Evolutionary conservation across 2,113 vertebrate genomes (phyloP), one percentile per base, ranked within the genome.

Genomic region (Orycteropus afer): DNA sequence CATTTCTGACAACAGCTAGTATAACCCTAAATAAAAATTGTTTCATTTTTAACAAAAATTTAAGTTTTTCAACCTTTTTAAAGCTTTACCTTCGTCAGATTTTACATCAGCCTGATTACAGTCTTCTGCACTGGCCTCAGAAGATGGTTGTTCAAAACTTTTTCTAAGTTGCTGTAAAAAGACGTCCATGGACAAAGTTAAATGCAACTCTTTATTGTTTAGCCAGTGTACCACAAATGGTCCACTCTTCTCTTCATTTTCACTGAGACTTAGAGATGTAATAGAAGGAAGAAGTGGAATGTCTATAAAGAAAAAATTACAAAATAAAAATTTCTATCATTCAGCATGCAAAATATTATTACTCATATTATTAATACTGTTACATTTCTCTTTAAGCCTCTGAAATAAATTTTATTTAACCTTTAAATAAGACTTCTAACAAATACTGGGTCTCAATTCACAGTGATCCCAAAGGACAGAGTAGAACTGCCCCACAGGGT

Each of bases 231-330:
- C 99, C 59, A 99, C 99, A 98, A 99, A 99, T 90, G 98, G 99
- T 32, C 99, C 99, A 47, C 98, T 99, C 85, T 99, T 98, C 93
- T 99, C 99, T 97, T 99, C 99, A 93, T 99, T 98, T 96, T 99
- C 99, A 67, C 94, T 97, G 77, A 98, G 98, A 93, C 98, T 99
- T 97, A 99, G 96, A 86, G 99, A 99, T 5, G 99, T 99, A 97
- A 99, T 99, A 91, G 99, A 99, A 97, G 99, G 99, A 84, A 99
- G 99, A 51, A 99, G 98, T 97, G 99, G 99, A 98, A 99, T 99
- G 98, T 99, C 99, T 99, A 81, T 8, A 97, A 84, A 92, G 71
- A 73, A 74, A 97, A 59, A 25, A 85, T 84, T 83, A 96, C 86
- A 15, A 80, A 96, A 81, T 84, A 67, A 45, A 94, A 89, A 59